Base-by-base conservation (phyloP, 2,888 invertebrate genomes). In the Griposia aprilina region DNA sequence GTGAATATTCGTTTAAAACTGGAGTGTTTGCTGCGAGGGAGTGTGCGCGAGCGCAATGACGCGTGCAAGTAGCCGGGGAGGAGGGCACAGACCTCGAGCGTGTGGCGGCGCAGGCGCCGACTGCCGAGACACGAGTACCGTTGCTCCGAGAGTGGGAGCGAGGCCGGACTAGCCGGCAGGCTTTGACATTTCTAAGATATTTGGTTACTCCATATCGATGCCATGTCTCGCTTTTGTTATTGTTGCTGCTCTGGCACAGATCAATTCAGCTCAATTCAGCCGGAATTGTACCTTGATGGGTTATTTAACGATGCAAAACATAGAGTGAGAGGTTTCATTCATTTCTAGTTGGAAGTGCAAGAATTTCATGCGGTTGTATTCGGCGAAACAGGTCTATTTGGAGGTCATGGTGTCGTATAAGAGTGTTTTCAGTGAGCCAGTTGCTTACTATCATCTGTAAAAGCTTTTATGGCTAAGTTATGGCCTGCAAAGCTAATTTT, bases 171-270 rank as follows among this genome's bases (percentile, higher is more conserved):
- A 91, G 82, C 82, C 87, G 87, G 89, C 91, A 93, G 91, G 91
- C 94, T 95, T 94, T 94, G 95, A 95, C 96, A 96, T 96, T 96
- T 95, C 90, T 88, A 92, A 95, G 92, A 91, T 95, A 95, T 95
- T 96, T 94, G 88, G 90, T 95, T 95, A 89, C 82, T 88, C 82
- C 87, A 88, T 92, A 91, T 93, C 93, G 91, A 92, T 91, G 90
- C 91, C 93, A 93, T 93, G 93, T 92, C 91, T 92, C 82, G 88
- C 90, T 91, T 92, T 92, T 93, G 91, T 91, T 92, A 89, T 90
- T 90, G 91, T 90, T 89, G 86, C 80, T 88, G 86, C 78, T 85
- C 79, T 74, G 69, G 71, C 70, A 87, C 65, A 82, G 67, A 87
- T 80, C 83, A 3, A n/a, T n/a, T 59, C 66, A 30, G 20, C 74